phyloP scores from a whole-genome alignment of 1,140 invertebrate species.

The Melipona quadrifasciata region DNA sequence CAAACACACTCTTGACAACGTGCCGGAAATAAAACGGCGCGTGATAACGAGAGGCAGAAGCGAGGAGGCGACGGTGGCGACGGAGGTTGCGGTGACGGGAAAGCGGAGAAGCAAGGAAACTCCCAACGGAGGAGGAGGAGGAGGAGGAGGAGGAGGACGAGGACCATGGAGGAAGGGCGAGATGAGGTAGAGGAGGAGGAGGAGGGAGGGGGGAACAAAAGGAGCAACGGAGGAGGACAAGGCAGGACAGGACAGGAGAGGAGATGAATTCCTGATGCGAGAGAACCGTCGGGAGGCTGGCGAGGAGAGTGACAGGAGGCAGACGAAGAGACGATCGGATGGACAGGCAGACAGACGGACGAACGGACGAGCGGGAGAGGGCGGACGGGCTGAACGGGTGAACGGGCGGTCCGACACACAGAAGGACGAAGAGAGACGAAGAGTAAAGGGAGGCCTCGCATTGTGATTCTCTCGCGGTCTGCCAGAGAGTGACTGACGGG shows the following conservation, averaged over 20 bases:
- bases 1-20: background rate
- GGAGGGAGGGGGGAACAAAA: constrained; percentile 58
- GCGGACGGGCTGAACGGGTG: constrained; percentile 14
- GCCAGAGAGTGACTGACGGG: constrained; percentile 79
- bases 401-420: constrained; percentile 23
- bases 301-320: constrained; percentile 73
- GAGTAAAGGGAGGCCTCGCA: constrained; percentile 71
- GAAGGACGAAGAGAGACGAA: constrained; percentile 60
- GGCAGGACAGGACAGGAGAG: constrained; percentile 63
- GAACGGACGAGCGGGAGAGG: constrained; percentile 54
- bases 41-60: constrained; percentile 49
- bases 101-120: constrained; percentile 55
- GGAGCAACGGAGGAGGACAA: constrained; percentile 63
- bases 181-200: constrained; percentile 29
- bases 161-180: constrained; percentile 23
- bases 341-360: constrained; percentile 63
- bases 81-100: constrained; percentile 45
- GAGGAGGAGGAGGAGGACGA: constrained; percentile 27
- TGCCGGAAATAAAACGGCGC: constrained; percentile 64
- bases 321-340: constrained; percentile 70
- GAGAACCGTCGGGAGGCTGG: constrained; percentile 72
- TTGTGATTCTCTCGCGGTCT: constrained; percentile 81
- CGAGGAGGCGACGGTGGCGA: background rate
- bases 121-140: background rate
- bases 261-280: constrained; percentile 79